phyloP scores from a whole-genome alignment of 2,113 vertebrate genomes.

The human region DNA sequence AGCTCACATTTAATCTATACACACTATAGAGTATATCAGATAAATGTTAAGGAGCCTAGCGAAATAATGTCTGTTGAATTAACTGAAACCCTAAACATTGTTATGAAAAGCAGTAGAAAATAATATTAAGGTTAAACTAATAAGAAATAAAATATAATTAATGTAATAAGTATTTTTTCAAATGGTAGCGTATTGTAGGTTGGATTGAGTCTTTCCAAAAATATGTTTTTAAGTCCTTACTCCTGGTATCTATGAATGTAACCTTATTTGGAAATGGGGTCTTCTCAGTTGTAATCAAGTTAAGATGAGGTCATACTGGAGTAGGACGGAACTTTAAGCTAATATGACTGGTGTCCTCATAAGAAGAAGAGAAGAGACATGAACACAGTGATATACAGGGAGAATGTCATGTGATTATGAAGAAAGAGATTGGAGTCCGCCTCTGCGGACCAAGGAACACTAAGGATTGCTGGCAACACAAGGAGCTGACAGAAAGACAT shows the following conservation, averaged over 20 bases:
- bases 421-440: fast-evolving
- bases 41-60: not conserved
- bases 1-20: not conserved
- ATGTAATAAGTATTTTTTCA: not conserved
- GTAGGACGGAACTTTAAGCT: not conserved
- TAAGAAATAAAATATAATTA: not conserved
- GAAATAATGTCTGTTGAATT: not conserved
- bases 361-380: not conserved
- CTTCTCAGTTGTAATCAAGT: not conserved
- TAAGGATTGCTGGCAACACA: not conserved
- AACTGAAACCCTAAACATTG: not conserved
- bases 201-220: not conserved
- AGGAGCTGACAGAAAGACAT: not conserved
- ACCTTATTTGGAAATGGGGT: not conserved
- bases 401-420: too few relatives aligned
- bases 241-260: not conserved
- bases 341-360: not conserved
- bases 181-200: not conserved
- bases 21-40: not conserved
- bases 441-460: not conserved
- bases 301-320: not conserved
- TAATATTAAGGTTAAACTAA: not conserved
- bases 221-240: not conserved
- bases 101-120: not conserved
- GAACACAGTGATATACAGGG: too few relatives aligned